Conservation (phyloP, 2,888 invertebrate genomes). For the Zonitis immaculata region DNA sequence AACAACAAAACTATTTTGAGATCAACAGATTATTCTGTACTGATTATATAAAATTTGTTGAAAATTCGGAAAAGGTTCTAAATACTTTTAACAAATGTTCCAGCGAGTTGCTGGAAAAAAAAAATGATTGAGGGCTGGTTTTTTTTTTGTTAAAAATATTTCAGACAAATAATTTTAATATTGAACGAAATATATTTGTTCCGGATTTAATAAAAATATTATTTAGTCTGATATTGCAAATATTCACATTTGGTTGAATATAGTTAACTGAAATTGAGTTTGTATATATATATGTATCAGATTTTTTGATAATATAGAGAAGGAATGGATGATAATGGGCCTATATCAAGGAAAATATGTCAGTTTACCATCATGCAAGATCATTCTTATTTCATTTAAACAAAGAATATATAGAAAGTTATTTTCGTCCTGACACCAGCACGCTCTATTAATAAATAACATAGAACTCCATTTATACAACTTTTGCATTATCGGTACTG, state of each 20-base stretch:
- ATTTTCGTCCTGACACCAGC: neutral
- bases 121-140: too few species aligned
- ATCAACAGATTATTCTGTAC: neutral
- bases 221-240: too few species aligned
- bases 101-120: too few species aligned
- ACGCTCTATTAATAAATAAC: slow-evolving; percentile 5
- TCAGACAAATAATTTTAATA: too few species aligned
- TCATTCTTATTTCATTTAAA: slow-evolving; percentile 3
- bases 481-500: slow-evolving; percentile 15
- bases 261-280: slow-evolving; percentile 25
- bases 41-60: neutral
- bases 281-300: too few species aligned
- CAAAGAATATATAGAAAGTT: slow-evolving; percentile 7
- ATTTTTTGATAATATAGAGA: slow-evolving; percentile 14
- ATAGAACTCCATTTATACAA: slow-evolving; percentile 3
- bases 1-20: neutral
- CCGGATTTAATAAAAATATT: too few species aligned
- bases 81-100: too few species aligned
- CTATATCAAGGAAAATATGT: slow-evolving; percentile 14
- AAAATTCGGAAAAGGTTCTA: too few species aligned
- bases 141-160: too few species aligned
- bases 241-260: slow-evolving; percentile 30
- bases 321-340: slow-evolving; percentile 16
- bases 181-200: too few species aligned
- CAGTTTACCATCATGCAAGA: slow-evolving; percentile 9